Conservation (phyloP, 2,888 invertebrate species). For the Habrosyne pyritoides region DNA sequence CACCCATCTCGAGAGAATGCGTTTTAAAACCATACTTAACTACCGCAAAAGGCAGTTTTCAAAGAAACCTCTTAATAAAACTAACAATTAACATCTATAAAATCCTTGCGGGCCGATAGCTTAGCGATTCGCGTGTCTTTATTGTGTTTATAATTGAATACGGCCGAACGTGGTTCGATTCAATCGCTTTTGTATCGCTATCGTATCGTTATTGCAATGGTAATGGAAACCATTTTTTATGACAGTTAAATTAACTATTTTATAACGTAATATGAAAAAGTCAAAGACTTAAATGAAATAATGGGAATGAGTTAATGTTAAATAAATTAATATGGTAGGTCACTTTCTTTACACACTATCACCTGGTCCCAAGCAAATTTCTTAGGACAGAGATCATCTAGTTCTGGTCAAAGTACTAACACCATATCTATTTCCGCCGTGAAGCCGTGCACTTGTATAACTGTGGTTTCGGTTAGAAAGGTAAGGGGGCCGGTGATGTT, state of each 20-base stretch:
- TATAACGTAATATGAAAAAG: no score
- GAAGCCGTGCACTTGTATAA: no score
- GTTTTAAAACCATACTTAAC: slow-evolving; percentile 57
- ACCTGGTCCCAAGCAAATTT: no score
- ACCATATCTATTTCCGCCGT: no score
- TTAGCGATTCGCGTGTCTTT: slow-evolving; percentile 40
- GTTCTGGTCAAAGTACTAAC: no score
- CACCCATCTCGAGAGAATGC: slow-evolving; percentile 55
- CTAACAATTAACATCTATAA: slow-evolving; percentile 79
- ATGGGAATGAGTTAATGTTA: no score
- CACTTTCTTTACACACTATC: no score
- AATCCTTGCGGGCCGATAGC: slow-evolving; percentile 45
- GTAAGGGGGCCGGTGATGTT: no score
- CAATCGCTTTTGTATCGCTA: slow-evolving; percentile 29
- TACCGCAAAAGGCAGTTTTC: slow-evolving; percentile 39
- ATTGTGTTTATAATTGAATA: slow-evolving; percentile 59
- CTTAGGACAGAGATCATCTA: no score
- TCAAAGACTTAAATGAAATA: no score
- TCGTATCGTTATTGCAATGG: slow-evolving; percentile 16
- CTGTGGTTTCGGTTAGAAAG: no score
- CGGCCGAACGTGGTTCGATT: slow-evolving; percentile 37
- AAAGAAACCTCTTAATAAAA: slow-evolving; percentile 59
- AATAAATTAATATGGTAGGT: no score
- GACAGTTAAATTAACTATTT: background rate
- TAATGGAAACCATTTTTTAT: background rate